Conservation (phyloP, 1,140 invertebrate genomes). For the Acromyrmex echinatior region DNA sequence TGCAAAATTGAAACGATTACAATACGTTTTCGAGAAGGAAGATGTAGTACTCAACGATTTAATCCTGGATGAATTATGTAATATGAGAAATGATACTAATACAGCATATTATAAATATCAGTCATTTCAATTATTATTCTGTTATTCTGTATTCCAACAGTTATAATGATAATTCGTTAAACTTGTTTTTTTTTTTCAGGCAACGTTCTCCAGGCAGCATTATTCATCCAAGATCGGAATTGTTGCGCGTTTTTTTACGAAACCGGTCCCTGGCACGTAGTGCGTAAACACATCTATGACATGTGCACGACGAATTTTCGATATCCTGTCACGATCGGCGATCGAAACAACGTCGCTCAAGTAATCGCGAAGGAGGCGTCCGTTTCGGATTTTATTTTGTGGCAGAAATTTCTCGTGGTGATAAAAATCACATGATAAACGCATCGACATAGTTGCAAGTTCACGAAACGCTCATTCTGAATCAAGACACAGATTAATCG, state of each 20-base stretch:
- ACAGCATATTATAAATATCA: slow-evolving; percentile 6
- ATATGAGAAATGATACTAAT: background rate
- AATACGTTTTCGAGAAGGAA: background rate
- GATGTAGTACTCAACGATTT: background rate
- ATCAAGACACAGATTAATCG: slow-evolving; percentile 21
- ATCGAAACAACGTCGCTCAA: slow-evolving; percentile 38
- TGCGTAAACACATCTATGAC: slow-evolving; percentile 75
- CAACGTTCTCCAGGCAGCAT: background rate
- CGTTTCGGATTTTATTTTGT: background rate
- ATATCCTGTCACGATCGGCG: slow-evolving; percentile 58
- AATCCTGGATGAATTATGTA: background rate
- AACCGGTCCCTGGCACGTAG: slow-evolving; percentile 66
- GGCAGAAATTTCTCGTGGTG: background rate
- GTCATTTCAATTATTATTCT: slow-evolving; percentile 4
- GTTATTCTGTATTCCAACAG: background rate
- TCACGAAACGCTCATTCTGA: background rate
- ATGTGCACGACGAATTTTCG: slow-evolving; percentile 76
- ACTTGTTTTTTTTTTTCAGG: background rate
- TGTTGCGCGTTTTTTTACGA: slow-evolving; percentile 27
- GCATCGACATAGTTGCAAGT: slow-evolving; percentile 33
- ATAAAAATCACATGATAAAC: slow-evolving; percentile 27
- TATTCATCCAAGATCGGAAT: slow-evolving; percentile 20
- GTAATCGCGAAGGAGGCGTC: slow-evolving; percentile 27
- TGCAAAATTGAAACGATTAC: background rate
- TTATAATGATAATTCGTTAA: background rate